Evolutionary conservation across 2,113 vertebrate genomes (phyloP).

Genomic region (Nothoprocta perdicaria): DNA sequence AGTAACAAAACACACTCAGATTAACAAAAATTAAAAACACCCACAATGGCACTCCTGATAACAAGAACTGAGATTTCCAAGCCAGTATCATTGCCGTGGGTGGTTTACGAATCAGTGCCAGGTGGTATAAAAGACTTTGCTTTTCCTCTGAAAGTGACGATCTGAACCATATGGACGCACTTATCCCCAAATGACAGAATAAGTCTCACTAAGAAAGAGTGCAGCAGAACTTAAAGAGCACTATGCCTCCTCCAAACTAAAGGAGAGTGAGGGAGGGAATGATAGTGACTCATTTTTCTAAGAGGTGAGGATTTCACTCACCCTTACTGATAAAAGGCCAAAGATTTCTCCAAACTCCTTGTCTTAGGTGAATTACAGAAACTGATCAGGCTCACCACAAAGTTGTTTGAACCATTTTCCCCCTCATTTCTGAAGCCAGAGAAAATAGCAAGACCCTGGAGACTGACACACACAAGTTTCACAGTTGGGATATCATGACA

Average conservation of each 20-base stretch:
- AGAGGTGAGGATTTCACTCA: constrained; percentile 11
- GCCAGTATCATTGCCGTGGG: constrained; percentile 40
- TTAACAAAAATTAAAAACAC: constrained; percentile 33
- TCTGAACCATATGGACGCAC: constrained; percentile 20
- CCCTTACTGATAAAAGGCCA: not conserved
- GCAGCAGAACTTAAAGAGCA: not conserved
- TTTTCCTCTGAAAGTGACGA: constrained; percentile 47
- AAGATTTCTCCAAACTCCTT: constrained; percentile 42
- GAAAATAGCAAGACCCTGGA: not conserved
- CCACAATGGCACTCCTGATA: constrained; percentile 33
- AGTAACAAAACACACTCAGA: constrained; percentile 42
- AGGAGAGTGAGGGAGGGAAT: not conserved
- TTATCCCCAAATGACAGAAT: constrained; percentile 16
- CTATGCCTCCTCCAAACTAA: not conserved
- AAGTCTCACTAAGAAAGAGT: not conserved
- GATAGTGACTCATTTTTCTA: not conserved
- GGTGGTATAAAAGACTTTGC: constrained; percentile 16
- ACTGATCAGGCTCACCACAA: constrained; percentile 25
- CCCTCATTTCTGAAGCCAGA: not conserved
- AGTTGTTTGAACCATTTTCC: constrained; percentile 37
- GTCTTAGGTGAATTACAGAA: constrained; percentile 65
- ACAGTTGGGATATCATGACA: not conserved
- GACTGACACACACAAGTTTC: not conserved
- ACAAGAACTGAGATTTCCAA: constrained; percentile 30
- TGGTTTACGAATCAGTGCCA: constrained; percentile 58